phyloP scores from a whole-genome alignment of 2,888 invertebrate species.

The Parnassius mnemosyne region DNA sequence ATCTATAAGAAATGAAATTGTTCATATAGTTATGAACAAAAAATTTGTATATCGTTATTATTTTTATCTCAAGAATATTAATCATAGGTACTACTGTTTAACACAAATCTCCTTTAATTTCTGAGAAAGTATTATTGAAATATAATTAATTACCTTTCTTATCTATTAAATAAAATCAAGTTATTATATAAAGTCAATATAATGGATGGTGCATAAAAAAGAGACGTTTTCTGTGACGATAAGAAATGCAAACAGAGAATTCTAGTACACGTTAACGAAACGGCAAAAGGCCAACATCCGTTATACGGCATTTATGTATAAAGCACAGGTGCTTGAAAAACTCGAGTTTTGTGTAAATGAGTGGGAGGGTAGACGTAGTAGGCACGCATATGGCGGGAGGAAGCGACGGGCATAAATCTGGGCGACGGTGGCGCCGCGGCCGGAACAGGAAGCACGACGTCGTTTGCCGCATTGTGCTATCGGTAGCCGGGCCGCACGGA shows the following conservation, averaged over 20 bases:
- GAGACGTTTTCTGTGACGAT: constrained; percentile 20
- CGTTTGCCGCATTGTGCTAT: constrained; percentile 80
- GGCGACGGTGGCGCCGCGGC: constrained; percentile 74
- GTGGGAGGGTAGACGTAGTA: constrained; percentile 56
- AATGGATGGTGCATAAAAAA: background rate
- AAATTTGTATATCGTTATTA: no score
- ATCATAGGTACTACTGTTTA: no score
- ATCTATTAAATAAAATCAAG: no score
- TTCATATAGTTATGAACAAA: no score
- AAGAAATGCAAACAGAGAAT: constrained; percentile 32
- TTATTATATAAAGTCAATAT: no score
- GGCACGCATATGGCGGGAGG: constrained; percentile 73
- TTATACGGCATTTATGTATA: constrained; percentile 49
- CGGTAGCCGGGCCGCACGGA: constrained; percentile 72
- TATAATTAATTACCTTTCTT: no score
- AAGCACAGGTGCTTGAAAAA: constrained; percentile 73
- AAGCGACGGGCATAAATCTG: constrained; percentile 78
- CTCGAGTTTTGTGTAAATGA: constrained; percentile 77
- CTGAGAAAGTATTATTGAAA: no score
- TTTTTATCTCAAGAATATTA: no score
- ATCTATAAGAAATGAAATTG: no score
- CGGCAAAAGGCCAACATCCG: constrained; percentile 56
- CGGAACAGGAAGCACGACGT: constrained; percentile 78
- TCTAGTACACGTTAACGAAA: constrained; percentile 39
- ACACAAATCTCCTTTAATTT: no score